A percentile compares a stretch with the other conserved stretches of the same genome.
Evolutionary conservation across 2,888 invertebrate species (phyloP).

Genomic region (Andrena hattorfiana): DNA sequence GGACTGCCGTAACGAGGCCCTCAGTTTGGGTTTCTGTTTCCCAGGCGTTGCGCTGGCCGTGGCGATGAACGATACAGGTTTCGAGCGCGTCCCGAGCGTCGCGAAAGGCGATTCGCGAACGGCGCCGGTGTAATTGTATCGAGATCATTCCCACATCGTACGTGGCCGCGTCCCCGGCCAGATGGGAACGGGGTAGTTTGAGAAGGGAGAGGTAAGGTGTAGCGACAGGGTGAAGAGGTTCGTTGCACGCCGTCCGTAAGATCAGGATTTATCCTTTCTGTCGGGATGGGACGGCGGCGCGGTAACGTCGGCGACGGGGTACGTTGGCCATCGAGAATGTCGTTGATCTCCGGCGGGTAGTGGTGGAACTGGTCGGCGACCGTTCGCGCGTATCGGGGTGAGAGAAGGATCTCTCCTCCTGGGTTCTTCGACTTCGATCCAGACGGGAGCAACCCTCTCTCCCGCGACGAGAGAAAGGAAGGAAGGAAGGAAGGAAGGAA

Average conservation of each 20-base stretch:
- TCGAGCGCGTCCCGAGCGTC: background rate
- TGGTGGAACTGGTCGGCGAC: conserved; percentile 69
- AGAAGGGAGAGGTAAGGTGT: background rate
- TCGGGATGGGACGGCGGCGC: conserved; percentile 1
- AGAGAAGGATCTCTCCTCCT: conserved; percentile 59
- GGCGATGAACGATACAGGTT: conserved; percentile 16
- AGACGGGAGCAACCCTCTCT: conserved; percentile 64
- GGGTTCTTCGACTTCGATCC: conserved; percentile 73
- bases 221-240: conserved; percentile 9
- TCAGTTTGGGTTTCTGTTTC: too few species aligned
- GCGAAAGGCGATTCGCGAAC: background rate
- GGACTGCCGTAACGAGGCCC: background rate
- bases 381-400: conserved; percentile 66
- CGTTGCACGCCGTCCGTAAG: conserved; percentile 34
- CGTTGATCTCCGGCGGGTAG: conserved; percentile 65
- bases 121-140: conserved; percentile 26
- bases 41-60: background rate
- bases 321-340: conserved; percentile 61
- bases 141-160: conserved; percentile 32
- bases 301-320: conserved; percentile 33
- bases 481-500: conserved; percentile 68
- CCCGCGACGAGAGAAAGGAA: conserved; percentile 45
- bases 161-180: background rate
- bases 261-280: conserved; percentile 56
- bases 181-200: too few species aligned